These are phyloP conservation scores for Adoxophyes honmai DNA, from an alignment of 1,140 invertebrate species.

Conservation along the genomic window DNA sequence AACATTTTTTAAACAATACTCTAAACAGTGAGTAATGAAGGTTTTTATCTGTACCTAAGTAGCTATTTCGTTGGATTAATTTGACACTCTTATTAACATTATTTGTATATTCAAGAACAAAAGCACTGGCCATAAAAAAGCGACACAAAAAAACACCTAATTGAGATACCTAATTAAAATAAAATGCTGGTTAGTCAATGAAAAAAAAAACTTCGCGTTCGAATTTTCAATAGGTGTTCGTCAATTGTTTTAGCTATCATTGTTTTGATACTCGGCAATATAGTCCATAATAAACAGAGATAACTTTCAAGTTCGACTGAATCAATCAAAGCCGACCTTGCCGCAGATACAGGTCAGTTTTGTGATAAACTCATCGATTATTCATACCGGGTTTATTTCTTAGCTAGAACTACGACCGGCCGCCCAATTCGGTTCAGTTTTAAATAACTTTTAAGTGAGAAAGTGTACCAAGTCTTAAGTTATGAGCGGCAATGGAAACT, in stretches of 20 bases:
- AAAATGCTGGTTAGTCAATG: neutral
- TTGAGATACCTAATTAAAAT: no score
- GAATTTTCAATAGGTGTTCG: neutral
- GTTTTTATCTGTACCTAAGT: no score
- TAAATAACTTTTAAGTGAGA: constrained; percentile 1
- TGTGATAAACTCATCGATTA: constrained; percentile 33
- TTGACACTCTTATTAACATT: no score
- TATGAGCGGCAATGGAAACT: constrained; percentile 2
- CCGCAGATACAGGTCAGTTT: constrained; percentile 20
- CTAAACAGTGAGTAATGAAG: no score
- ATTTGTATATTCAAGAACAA: no score
- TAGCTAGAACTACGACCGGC: neutral
- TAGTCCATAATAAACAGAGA: neutral
- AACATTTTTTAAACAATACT: no score
- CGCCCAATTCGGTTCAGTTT: neutral
- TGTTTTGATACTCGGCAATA: no score
- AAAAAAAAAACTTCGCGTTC: neutral
- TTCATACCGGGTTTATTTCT: constrained; percentile 4
- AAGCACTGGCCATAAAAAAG: no score
- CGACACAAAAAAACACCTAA: no score
- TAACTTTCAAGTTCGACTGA: neutral
- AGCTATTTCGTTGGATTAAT: no score
- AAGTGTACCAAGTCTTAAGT: neutral
- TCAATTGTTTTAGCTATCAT: neutral
- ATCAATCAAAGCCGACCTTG: constrained; percentile 9